Evolutionary conservation across 2,888 invertebrate species (phyloP).

Genomic region (Drosophila cyrtoloma): DNA sequence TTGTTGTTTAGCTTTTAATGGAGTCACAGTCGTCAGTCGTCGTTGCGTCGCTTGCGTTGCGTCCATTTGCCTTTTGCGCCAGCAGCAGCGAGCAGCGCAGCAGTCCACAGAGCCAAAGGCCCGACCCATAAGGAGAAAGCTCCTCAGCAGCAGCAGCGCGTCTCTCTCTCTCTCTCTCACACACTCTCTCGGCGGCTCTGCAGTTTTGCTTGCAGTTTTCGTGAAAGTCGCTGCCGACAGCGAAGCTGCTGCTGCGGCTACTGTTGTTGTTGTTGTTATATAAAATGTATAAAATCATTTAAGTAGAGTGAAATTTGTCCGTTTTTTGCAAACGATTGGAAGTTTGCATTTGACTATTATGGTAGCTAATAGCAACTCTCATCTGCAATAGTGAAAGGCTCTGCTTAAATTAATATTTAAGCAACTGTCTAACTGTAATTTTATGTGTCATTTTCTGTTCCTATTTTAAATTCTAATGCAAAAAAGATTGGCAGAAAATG

Average conservation of each 20-base stretch:
- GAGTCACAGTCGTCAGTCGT: conserved; percentile 27
- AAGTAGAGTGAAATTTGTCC: conserved; percentile 77
- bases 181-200: conserved; percentile 35
- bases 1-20: conserved; percentile 54
- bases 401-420: conserved; percentile 5
- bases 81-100: conserved; percentile 20
- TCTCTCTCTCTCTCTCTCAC: conserved; percentile 11
- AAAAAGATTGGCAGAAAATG: not conserved
- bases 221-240: conserved; percentile 65
- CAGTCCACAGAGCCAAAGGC: conserved; percentile 35
- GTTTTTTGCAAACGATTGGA: conserved; percentile 48
- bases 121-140: conserved; percentile 71
- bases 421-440: not conserved
- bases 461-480: not conserved
- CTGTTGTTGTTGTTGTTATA: conserved; percentile 54
- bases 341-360: conserved; percentile 42
- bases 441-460: not conserved
- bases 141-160: conserved; percentile 51
- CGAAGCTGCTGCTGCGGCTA: conserved; percentile 28
- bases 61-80: conserved; percentile 70
- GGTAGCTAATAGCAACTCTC: conserved; percentile 21
- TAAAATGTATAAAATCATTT: conserved; percentile 77
- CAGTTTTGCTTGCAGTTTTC: conserved; percentile 79
- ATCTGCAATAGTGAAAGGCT: conserved; percentile 37
- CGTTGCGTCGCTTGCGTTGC: conserved; percentile 58